phyloP scores from a whole-genome alignment of 1,140 invertebrate genomes.

The Galleria mellonella region DNA sequence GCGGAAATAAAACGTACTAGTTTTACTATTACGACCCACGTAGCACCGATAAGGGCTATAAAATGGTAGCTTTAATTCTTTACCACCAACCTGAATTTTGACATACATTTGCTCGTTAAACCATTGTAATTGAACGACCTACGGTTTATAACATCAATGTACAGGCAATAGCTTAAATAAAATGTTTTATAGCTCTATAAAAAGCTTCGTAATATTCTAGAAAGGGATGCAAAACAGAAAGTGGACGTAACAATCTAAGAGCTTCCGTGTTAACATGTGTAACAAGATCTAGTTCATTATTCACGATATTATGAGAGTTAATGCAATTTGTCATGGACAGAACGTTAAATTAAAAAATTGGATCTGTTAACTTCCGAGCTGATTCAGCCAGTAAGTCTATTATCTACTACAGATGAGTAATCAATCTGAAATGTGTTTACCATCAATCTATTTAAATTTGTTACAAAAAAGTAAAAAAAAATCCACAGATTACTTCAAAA shows the following conservation, averaged over 20 bases:
- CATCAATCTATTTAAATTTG: no score
- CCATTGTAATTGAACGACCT: neutral
- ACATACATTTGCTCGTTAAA: neutral
- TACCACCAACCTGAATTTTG: neutral
- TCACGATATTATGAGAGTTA: neutral
- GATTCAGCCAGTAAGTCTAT: no score
- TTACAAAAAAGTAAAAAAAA: no score
- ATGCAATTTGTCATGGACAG: neutral
- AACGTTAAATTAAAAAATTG: neutral
- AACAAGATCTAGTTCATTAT: conserved; percentile 1
- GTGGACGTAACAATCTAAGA: neutral
- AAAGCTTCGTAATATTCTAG: neutral
- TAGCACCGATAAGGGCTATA: neutral
- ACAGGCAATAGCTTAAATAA: neutral
- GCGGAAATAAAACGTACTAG: neutral
- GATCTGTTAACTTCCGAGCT: neutral
- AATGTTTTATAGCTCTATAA: neutral
- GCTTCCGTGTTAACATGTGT: neutral
- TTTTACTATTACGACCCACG: neutral
- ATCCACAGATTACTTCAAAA: no score
- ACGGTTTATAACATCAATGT: neutral
- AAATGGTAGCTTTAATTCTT: neutral
- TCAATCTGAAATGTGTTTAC: no score
- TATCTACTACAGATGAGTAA: no score
- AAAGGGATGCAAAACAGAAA: neutral